Conservation (phyloP, 2,113 vertebrate species). For the Gambusia affinis region DNA sequence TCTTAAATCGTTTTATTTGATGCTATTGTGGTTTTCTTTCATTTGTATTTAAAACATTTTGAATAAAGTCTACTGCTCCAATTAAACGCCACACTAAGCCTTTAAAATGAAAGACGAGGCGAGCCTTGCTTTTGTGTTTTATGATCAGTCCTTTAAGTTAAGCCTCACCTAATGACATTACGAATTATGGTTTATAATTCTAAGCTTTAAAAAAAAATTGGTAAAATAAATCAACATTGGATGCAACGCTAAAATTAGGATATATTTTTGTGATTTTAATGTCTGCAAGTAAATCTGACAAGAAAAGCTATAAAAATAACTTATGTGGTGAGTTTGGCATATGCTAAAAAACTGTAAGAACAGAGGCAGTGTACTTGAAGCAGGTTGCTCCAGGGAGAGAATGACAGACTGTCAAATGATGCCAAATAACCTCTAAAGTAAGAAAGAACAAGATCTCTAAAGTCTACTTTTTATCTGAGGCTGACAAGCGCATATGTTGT, state of each 20-base stretch:
- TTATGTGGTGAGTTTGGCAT: not conserved
- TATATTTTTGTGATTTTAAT: not conserved
- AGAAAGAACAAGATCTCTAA: not conserved
- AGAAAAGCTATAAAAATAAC: not conserved
- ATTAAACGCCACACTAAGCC: not conserved
- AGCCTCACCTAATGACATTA: not conserved
- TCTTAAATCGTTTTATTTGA: not conserved
- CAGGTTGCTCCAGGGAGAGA: constrained; percentile 16
- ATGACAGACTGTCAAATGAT: constrained; percentile 56
- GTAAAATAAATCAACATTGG: not conserved
- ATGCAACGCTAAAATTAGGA: not conserved
- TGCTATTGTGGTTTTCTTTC: not conserved
- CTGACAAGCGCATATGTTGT: not conserved
- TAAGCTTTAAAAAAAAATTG: not conserved
- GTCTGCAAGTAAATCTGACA: not conserved
- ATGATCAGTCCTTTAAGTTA: not conserved
- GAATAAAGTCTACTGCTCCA: not conserved
- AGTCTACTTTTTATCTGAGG: not conserved
- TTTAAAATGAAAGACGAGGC: not conserved
- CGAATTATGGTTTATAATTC: not conserved
- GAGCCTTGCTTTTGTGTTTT: not conserved
- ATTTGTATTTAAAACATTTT: not conserved
- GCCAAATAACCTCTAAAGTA: constrained; percentile 47
- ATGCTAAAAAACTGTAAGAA: constrained; percentile 19
- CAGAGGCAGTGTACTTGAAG: constrained; percentile 20